These are phyloP conservation scores for Pediacus dermestoides DNA, from an alignment of 2,888 invertebrate species.

Conservation along the genomic window DNA sequence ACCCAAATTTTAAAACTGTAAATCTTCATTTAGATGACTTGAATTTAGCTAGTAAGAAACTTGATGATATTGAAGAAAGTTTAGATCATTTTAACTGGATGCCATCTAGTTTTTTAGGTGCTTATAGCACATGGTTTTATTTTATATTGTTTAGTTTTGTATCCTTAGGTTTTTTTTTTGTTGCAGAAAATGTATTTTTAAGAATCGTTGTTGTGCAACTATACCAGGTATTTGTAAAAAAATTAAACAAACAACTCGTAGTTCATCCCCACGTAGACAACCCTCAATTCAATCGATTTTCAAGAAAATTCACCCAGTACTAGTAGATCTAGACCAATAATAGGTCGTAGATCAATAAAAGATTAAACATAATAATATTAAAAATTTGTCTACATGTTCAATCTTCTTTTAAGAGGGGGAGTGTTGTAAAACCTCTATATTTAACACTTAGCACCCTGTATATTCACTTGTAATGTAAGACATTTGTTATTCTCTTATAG, in stretches of 20 bases:
- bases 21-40: constrained; percentile 13
- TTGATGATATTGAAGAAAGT: constrained; percentile 10
- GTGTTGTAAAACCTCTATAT: too few relatives aligned
- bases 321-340: constrained; percentile 3
- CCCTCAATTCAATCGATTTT: background rate
- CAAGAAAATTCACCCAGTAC: too few relatives aligned
- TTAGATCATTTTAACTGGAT: constrained; percentile 7
- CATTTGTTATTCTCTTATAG: too few relatives aligned
- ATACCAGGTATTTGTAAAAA: constrained; percentile 10
- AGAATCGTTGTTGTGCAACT: constrained; percentile 8
- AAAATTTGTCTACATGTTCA: constrained; percentile 20
- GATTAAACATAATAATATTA: constrained; percentile 13
- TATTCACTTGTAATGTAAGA: too few relatives aligned
- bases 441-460: too few relatives aligned
- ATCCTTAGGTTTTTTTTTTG: constrained; percentile 13
- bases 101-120: constrained; percentile 6
- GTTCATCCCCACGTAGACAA: background rate
- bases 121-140: background rate
- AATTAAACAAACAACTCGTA: constrained; percentile 8
- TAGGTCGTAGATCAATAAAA: constrained; percentile 6
- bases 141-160: constrained; percentile 10
- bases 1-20: constrained; percentile 12
- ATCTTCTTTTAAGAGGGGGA: constrained; percentile 16
- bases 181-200: constrained; percentile 9
- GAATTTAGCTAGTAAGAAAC: constrained; percentile 10